These are phyloP conservation scores for Leptodactylus fuscus DNA, from an alignment of 2,113 vertebrate genomes.

Conservation along the genomic window DNA sequence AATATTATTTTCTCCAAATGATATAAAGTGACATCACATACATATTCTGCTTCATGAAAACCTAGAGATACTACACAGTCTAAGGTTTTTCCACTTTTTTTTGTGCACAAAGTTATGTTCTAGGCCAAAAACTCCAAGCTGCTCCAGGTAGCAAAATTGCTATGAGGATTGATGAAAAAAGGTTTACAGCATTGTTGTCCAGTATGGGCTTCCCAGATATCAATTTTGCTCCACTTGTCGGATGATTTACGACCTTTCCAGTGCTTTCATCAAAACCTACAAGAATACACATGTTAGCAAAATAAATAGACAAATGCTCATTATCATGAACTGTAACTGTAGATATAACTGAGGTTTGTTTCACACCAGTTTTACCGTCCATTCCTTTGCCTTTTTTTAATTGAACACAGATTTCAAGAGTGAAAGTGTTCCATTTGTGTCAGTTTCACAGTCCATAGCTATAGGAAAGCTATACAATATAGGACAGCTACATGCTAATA, in stretches of 20 bases:
- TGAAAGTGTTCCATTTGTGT: too few relatives aligned
- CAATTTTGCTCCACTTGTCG: constrained; percentile 75
- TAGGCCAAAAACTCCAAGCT: constrained; percentile 88
- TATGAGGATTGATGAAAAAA: constrained; percentile 89
- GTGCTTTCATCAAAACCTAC: constrained; percentile 86
- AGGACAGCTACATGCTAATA: too few relatives aligned
- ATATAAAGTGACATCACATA: not conserved
- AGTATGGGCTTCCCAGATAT: constrained; percentile 92
- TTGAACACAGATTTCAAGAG: too few relatives aligned
- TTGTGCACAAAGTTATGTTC: constrained; percentile 60
- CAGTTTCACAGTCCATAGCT: too few relatives aligned
- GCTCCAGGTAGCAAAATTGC: constrained; percentile 87
- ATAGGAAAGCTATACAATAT: too few relatives aligned
- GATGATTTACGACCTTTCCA: constrained; percentile 85
- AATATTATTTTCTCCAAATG: not conserved
- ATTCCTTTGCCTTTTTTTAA: too few relatives aligned
- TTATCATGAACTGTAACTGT: too few relatives aligned
- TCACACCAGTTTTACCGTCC: too few relatives aligned
- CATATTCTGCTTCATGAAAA: not conserved
- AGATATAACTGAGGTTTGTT: too few relatives aligned
- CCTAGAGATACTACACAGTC: not conserved
- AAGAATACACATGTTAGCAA: constrained; percentile 18
- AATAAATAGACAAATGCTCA: not conserved
- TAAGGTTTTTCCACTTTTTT: not conserved
- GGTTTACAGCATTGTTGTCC: constrained; percentile 95